A percentile compares a stretch with the other conserved stretches of the same genome.
Evolutionary conservation across 2,888 invertebrate species (phyloP).

Genomic region (Heliconius charithonia): DNA sequence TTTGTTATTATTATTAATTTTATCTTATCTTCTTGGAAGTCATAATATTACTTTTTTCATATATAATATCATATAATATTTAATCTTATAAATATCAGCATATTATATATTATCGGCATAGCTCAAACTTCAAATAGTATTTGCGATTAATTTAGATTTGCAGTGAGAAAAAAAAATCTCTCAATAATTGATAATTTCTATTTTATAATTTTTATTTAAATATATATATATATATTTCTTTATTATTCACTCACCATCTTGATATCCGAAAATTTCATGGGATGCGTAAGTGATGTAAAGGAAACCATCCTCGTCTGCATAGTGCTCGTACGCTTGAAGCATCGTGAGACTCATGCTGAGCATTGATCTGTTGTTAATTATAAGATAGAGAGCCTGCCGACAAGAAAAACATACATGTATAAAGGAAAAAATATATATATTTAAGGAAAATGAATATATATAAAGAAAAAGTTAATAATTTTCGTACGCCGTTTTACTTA

Average conservation of each 20-base stretch:
- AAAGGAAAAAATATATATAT: too few relatives aligned
- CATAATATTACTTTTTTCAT: neutral
- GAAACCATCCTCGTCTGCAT: conserved; percentile 92
- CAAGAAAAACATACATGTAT: neutral
- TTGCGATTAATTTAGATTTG: neutral
- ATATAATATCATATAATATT: neutral
- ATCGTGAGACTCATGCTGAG: conserved; percentile 91
- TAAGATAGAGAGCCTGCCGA: conserved; percentile 88
- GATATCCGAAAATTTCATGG: conserved; percentile 92
- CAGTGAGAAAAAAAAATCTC: too few relatives aligned
- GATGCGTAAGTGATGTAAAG: conserved; percentile 95
- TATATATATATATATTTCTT: too few relatives aligned
- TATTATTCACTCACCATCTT: conserved; percentile 64
- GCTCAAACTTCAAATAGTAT: neutral
- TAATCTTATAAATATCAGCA: neutral
- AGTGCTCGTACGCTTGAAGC: conserved; percentile 90
- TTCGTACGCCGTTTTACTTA: neutral
- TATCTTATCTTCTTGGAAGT: neutral
- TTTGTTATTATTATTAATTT: conserved; percentile 3
- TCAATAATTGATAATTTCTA: too few relatives aligned
- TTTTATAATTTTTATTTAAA: too few relatives aligned
- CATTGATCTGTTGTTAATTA: conserved; percentile 92
- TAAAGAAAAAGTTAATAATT: too few relatives aligned
- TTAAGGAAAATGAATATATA: too few relatives aligned
- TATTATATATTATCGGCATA: neutral